Evolutionary conservation across 1,140 invertebrate species (phyloP), one percentile per base, ranked within the genome.

Genomic region (Heliconius hewitsoni): DNA sequence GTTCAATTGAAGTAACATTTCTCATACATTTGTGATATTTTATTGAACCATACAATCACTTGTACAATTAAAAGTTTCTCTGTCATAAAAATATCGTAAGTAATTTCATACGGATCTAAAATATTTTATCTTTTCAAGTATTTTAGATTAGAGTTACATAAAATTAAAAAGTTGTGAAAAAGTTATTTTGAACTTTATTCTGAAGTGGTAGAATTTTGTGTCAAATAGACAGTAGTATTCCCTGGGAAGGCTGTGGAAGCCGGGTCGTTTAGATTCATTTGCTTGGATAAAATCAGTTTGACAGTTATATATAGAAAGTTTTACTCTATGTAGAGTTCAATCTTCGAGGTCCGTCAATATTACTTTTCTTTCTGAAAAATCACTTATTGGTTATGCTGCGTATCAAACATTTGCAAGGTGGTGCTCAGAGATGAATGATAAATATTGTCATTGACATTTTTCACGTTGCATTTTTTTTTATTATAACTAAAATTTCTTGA

Each of bases 271-370:
- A 39, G 23, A 52, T 80, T 76, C 74, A 73, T 80, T 79, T 72
- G 66, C 50, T 76, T 57, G 74, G 66, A 55, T 70, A 66, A 70
- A 80, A 80, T 80, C 73, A 74, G 78, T 80, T 80, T 75, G 78
- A 73, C 78, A 80, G 70, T 79, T 80, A 57, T 73, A 66, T 11
- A 66, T 66, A 66, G 60, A 66, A 66, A 66, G 11, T 66, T 27
- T 18, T 5, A 66, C 60, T 57, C 55, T 66, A 66, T 30, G 3
- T 66, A 30, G 60, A 66, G 60, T 66, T 66, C 27, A 66, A 66
- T 66, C 60, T 50, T 30, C 42, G 18, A 74, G 55, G 19, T 74
- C 30, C 55, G 46, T 57, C 16, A 23, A 74, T 50, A 74, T 74
- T 34, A 74, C 73, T 74, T 52, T 66, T 66, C 23, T 9, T 66